Evolutionary conservation across 2,888 invertebrate species (phyloP).

Genomic region (Oeneis ivallda): DNA sequence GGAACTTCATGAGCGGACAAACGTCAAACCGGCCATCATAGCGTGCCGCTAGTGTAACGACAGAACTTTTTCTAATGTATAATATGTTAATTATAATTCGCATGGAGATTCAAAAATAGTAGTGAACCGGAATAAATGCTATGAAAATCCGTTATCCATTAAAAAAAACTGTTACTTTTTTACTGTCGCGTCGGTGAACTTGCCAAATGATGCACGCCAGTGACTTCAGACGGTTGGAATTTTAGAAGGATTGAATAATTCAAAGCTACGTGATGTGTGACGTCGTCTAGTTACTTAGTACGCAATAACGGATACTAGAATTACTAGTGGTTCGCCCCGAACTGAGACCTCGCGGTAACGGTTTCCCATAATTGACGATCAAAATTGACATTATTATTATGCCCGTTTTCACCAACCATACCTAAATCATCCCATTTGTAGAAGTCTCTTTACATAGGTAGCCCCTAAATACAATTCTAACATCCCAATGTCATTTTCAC

Average conservation of each 20-base stretch:
- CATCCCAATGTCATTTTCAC: too few species aligned
- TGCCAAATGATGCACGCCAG: background rate
- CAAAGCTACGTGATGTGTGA: background rate
- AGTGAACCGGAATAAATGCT: conserved; percentile 7
- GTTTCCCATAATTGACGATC: too few species aligned
- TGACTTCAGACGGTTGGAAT: background rate
- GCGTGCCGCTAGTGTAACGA: too few species aligned
- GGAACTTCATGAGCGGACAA: too few species aligned
- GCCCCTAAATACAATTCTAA: too few species aligned
- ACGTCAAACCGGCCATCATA: too few species aligned
- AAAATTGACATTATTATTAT: too few species aligned
- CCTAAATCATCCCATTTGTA: too few species aligned
- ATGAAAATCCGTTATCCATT: conserved; percentile 5
- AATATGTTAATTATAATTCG: background rate
- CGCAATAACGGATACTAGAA: background rate
- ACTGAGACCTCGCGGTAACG: too few species aligned
- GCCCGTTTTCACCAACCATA: too few species aligned
- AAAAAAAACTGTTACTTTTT: background rate
- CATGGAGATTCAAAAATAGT: background rate
- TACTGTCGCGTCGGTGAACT: background rate
- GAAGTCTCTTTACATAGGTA: too few species aligned
- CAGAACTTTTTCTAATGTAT: background rate
- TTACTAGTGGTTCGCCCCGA: too few species aligned
- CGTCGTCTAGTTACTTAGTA: background rate
- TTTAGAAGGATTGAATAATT: background rate